Evolutionary conservation across 2,888 invertebrate genomes (phyloP), one percentile per base, ranked within the genome.

Genomic region (Sarcophaga caerulescens): DNA sequence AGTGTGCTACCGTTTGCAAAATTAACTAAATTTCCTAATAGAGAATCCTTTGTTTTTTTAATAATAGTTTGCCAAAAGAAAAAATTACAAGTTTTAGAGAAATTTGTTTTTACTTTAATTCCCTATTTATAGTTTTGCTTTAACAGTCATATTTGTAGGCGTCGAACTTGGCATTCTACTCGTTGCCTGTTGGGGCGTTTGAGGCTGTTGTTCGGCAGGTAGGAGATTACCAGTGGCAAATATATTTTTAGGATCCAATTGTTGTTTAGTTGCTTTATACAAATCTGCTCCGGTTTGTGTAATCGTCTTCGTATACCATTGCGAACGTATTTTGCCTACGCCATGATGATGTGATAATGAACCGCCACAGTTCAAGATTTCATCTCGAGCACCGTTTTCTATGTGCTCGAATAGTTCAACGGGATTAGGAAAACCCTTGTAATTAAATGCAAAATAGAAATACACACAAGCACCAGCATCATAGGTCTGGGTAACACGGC

Each of bases 301-400:
- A 3, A 99, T 96, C 0, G 98, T 97, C 78, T 95, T 94, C 6
- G 95, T 94, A 92, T 99, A 96, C 97, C 98, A 99, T 89, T 95
- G 95, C 89, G 96, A 96, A 21, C 99, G 95, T 81, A 97, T 94
- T 93, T 99, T 99, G 0, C 99, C 99, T 17, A 99, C 96, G 0
- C 99, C 99, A 92, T 99, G 99, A 93, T 99, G 99, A 93, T 99
- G 99, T 0, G 99, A 99, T 89, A 99, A 95, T 88, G 98, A 98
- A 23, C 95, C 95, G 17, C 93, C 93, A 88, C 95, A 96, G 1
- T 97, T 96, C 70, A 99, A 94, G 87, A 99, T 98, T 93, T 99
- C 99, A 90, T 98, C 96, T 52, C 99, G 94, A 0, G 99, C 99
- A 59, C 95, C 95, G 63, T 95, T 95, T 93, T 99, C 99, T 75